Percentiles rank a stretch among this genome's conserved stretches.
Evolutionary conservation across 2,888 invertebrate species (phyloP).

Genomic region (Eristalinus aeneus): DNA sequence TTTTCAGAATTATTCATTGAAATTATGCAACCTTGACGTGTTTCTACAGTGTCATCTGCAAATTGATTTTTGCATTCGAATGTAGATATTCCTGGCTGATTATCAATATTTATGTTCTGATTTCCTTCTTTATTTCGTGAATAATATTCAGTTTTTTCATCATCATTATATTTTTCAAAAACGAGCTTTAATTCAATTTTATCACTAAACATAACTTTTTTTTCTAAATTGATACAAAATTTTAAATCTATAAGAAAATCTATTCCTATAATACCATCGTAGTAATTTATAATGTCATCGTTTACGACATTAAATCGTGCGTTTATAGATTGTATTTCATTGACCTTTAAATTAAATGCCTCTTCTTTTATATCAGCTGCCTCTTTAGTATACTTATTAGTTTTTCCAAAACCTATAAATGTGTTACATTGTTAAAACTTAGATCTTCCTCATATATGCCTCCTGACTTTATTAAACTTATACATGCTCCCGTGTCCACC

Average conservation of each 20-base stretch:
- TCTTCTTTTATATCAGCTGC: slow-evolving; percentile 15
- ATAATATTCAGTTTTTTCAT: neutral
- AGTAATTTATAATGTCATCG: too few species aligned
- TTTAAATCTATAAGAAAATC: too few species aligned
- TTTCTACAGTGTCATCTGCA: neutral
- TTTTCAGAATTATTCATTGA: neutral
- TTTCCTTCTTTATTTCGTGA: too few species aligned
- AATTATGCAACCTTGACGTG: slow-evolving; percentile 11
- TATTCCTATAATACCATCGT: too few species aligned
- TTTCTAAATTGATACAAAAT: slow-evolving; percentile 27
- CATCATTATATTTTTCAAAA: neutral
- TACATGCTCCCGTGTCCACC: slow-evolving; percentile 20
- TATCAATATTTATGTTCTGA: neutral
- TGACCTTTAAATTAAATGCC: slow-evolving; percentile 5
- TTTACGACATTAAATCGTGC: slow-evolving; percentile 21
- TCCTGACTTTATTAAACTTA: slow-evolving; percentile 16
- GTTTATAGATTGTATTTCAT: too few species aligned
- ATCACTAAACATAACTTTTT: slow-evolving; percentile 19
- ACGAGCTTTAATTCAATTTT: neutral
- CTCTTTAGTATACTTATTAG: slow-evolving; percentile 13
- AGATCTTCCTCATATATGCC: slow-evolving; percentile 22
- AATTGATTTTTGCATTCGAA: neutral
- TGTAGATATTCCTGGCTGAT: neutral
- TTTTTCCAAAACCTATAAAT: slow-evolving; percentile 23
- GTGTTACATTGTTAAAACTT: slow-evolving; percentile 4